Percentiles rank a stretch among this genome's conserved stretches.
Evolutionary conservation across 2,113 vertebrate genomes (phyloP).

Genomic region (Gymnobelideus leadbeateri): DNA sequence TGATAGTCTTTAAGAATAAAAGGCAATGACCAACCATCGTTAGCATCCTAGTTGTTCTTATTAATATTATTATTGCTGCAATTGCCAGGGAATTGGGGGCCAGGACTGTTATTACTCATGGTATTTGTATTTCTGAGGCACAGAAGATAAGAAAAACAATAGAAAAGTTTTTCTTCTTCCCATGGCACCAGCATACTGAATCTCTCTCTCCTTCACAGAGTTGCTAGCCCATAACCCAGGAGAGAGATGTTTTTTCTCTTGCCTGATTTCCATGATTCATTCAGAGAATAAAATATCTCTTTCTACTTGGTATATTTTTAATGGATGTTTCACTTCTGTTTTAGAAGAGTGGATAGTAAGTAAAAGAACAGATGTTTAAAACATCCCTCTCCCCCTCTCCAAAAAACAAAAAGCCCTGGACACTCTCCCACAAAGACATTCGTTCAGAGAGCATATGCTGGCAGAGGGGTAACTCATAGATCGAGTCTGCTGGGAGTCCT

Average conservation of each 20-base stretch:
- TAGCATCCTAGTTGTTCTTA: too few species aligned
- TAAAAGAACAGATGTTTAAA: conserved; percentile 27
- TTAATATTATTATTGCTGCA: too few species aligned
- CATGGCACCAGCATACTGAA: neutral
- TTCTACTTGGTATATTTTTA: neutral
- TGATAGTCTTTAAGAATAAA: too few species aligned
- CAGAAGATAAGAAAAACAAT: neutral
- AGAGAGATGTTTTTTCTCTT: conserved; percentile 1
- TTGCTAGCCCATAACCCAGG: neutral
- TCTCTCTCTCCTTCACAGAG: neutral
- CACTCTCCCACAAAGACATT: neutral
- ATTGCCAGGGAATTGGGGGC: too few species aligned
- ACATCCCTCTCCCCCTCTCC: conserved; percentile 15
- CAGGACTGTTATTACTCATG: neutral
- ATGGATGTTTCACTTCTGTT: neutral
- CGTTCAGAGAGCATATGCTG: neutral
- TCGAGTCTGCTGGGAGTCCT: neutral
- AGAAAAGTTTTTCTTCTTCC: neutral
- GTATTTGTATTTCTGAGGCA: neutral
- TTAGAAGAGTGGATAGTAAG: neutral
- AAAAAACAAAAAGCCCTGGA: conserved; percentile 48
- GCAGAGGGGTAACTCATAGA: neutral
- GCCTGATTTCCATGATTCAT: neutral
- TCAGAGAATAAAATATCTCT: conserved; percentile 26
- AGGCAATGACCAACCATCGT: too few species aligned